Conservation (phyloP, 2,888 invertebrate species). For the Agrotis clavis region DNA sequence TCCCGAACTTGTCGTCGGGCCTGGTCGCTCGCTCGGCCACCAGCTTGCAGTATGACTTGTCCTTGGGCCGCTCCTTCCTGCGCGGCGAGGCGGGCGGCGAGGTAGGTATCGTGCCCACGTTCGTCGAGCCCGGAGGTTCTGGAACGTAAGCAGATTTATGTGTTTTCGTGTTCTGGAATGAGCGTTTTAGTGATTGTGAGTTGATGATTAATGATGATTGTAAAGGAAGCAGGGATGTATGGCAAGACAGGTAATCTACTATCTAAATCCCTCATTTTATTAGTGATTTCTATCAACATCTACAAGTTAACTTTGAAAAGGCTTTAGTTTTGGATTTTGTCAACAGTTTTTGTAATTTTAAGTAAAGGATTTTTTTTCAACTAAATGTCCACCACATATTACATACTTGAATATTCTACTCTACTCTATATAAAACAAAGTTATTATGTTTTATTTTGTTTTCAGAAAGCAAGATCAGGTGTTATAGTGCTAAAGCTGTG, state of each 20-base stretch:
- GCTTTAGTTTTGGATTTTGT: too few species aligned
- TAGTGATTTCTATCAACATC: background rate
- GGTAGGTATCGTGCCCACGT: conserved; percentile 92
- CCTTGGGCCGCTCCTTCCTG: conserved; percentile 85
- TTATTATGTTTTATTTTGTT: too few species aligned
- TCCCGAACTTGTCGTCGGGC: conserved; percentile 81
- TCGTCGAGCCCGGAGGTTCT: conserved; percentile 93
- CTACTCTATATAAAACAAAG: too few species aligned
- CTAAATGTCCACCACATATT: too few species aligned
- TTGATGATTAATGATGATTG: background rate
- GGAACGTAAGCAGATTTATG: conserved; percentile 60
- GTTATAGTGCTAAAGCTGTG: too few species aligned
- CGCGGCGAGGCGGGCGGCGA: conserved; percentile 84
- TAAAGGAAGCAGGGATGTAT: background rate
- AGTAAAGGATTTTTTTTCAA: too few species aligned
- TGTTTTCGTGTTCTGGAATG: conserved; percentile 31
- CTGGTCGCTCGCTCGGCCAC: conserved; percentile 85
- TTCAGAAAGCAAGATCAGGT: too few species aligned
- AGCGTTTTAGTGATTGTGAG: conserved; percentile 1
- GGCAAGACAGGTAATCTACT: too few species aligned
- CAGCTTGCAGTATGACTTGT: conserved; percentile 91
- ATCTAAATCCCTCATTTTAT: too few species aligned
- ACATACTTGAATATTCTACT: too few species aligned
- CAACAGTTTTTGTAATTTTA: too few species aligned
- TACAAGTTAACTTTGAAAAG: background rate